phyloP scores from a whole-genome alignment of 2,888 invertebrate genomes.

The Strigamia transsilvanica region DNA sequence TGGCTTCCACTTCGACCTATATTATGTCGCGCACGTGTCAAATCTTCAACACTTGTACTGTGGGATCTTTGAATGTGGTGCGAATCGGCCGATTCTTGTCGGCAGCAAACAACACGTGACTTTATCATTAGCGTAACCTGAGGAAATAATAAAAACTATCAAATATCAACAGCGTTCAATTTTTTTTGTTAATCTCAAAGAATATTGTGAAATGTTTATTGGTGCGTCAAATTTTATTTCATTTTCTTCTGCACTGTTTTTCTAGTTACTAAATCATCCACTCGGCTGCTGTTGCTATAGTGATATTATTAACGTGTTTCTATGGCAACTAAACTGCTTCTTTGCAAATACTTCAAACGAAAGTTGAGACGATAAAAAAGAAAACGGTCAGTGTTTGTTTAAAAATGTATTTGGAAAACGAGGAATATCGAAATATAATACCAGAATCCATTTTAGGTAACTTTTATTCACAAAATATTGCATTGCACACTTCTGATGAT shows the following conservation, averaged over 20 bases:
- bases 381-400: no score
- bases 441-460: background rate
- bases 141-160: background rate
- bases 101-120: constrained; percentile 78
- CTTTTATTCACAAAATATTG: background rate
- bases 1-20: constrained; percentile 54
- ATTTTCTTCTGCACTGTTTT: background rate
- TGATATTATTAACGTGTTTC: background rate
- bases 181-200: no score
- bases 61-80: constrained; percentile 46
- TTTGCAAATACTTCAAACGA: background rate
- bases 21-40: constrained; percentile 43
- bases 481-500: background rate
- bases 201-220: no score
- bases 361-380: background rate
- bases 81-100: constrained; percentile 72
- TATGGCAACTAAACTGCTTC: background rate
- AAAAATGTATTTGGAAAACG: no score
- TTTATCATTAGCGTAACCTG: background rate
- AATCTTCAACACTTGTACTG: constrained; percentile 56
- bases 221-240: background rate
- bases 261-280: background rate
- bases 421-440: no score
- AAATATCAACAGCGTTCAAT: no score
- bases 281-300: no score